Evolutionary conservation across 2,888 invertebrate species (phyloP).

Genomic region (Drosophila hamatofila): DNA sequence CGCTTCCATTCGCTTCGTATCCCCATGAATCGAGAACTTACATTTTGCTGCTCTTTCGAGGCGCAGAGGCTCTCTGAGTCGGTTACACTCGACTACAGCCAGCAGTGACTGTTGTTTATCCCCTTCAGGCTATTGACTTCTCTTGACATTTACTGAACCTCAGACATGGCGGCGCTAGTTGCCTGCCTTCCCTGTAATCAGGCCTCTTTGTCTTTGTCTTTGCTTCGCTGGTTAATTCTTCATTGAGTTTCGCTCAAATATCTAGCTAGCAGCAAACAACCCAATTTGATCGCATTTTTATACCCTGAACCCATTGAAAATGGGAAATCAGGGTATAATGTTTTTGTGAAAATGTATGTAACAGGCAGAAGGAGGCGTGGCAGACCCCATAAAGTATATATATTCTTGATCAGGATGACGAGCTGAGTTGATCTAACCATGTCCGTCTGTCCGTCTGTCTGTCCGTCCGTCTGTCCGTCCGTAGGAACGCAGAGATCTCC

Average conservation of each 20-base stretch:
- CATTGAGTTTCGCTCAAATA: conserved; percentile 54
- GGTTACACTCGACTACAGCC: not conserved
- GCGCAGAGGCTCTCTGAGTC: not conserved
- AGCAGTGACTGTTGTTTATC: not conserved
- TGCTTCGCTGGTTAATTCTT: conserved; percentile 16
- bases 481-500: too few species aligned
- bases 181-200: conserved; percentile 9
- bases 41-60: not conserved
- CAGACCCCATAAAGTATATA: too few species aligned
- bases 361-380: too few species aligned
- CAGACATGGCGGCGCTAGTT: conserved; percentile 70
- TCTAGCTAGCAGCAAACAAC: conserved; percentile 28
- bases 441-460: too few species aligned
- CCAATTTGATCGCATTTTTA: conserved; percentile 44
- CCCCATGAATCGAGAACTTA: not conserved
- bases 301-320: too few species aligned
- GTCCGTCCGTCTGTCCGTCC: too few species aligned
- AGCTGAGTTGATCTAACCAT: too few species aligned
- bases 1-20: not conserved
- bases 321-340: too few species aligned
- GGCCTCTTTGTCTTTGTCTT: conserved; percentile 7
- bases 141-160: conserved; percentile 34
- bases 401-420: too few species aligned
- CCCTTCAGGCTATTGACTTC: conserved; percentile 57
- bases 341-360: too few species aligned